A percentile compares a stretch with the other conserved stretches of the same genome.
Conservation (phyloP, 2,888 invertebrate genomes). For the Ormyrus rosae region DNA sequence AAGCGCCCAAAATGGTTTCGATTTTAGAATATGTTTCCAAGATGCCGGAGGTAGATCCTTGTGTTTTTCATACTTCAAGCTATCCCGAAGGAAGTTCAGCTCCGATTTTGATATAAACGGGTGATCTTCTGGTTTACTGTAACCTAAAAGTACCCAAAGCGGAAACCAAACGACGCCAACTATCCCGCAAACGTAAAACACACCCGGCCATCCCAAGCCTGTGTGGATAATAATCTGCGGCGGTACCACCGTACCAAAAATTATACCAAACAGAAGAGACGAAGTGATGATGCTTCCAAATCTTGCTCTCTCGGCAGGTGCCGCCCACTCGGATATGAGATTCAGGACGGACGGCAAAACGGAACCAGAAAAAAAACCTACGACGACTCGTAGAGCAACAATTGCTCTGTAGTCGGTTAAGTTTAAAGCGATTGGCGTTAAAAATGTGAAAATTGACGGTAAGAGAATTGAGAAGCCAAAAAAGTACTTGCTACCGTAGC, state of each 20-base stretch:
- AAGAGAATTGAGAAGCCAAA: constrained; percentile 86
- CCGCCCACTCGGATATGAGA: constrained; percentile 86
- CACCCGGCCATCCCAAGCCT: constrained; percentile 79
- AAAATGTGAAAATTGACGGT: constrained; percentile 85
- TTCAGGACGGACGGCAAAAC: constrained; percentile 86
- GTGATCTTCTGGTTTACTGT: constrained; percentile 60
- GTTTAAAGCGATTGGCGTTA: constrained; percentile 84
- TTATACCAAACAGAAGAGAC: constrained; percentile 42
- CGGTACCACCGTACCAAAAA: constrained; percentile 81
- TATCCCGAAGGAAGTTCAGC: constrained; percentile 47
- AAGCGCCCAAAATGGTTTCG: constrained; percentile 84
- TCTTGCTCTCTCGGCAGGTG: constrained; percentile 77
- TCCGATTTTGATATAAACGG: constrained; percentile 62
- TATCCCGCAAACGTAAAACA: constrained; percentile 86
- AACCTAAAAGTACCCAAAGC: constrained; percentile 77
- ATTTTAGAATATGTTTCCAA: constrained; percentile 73
- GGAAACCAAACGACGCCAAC: constrained; percentile 83
- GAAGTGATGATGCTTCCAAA: background rate
- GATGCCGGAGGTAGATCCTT: constrained; percentile 61
- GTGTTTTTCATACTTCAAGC: background rate
- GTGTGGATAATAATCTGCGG: constrained; percentile 76
- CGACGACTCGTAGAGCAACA: constrained; percentile 83
- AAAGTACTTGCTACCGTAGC: constrained; percentile 88
- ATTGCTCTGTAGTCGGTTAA: constrained; percentile 81
- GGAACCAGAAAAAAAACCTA: constrained; percentile 89